Evolutionary conservation across 2,797 vertebrate genomes (phyloP), one percentile per base, ranked within the genome.

Genomic region (Syngnathus rostellatus): DNA sequence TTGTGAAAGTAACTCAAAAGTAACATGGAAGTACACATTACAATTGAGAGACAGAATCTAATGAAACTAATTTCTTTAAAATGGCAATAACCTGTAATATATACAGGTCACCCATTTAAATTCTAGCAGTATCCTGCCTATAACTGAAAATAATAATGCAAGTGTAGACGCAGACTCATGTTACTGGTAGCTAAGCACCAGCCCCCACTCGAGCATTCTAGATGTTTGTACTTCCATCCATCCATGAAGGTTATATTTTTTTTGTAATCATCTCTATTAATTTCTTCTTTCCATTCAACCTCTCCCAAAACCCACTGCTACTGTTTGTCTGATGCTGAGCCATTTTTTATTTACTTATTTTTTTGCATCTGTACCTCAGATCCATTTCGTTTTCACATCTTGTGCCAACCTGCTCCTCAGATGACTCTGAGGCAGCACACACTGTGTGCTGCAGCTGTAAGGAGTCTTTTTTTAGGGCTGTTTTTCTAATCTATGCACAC

Each of bases 401-500:
- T 73, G 38, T 83, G 84, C 88, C 83, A 87, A 83, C 73, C 67
- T 64, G 64, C 68, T 64, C 68, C 70, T 78, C 70, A 70, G 62
- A 72, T 65, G 73, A 83, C 78, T 83, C 75, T 50, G 69, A 81
- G 74, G 74, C 73, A 77, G 66, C 73, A 71, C 63, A 66, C 62
- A 59, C 8, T 6, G 38, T 39, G 40, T 38, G 21, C 58, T 41
- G n/a, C 48, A 51, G 72, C 79, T 74, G 74, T 68, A 67, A 78
- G 71, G 71, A 75, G 31, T 63, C 70, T 73, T 77, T 77, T 74
- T 73, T 76, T 75, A 65, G 68, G 75, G 38, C 60, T 70, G 68
- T 41, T 72, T 77, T 79, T 71, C 77, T 82, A 80, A 84, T 87
- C 71, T 77, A 74, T 83, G 77, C 77, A 60, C 70, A 77, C 69